These are phyloP conservation scores for Nestor notabilis DNA, from an alignment of 2,113 vertebrate species.

Conservation along the genomic window DNA sequence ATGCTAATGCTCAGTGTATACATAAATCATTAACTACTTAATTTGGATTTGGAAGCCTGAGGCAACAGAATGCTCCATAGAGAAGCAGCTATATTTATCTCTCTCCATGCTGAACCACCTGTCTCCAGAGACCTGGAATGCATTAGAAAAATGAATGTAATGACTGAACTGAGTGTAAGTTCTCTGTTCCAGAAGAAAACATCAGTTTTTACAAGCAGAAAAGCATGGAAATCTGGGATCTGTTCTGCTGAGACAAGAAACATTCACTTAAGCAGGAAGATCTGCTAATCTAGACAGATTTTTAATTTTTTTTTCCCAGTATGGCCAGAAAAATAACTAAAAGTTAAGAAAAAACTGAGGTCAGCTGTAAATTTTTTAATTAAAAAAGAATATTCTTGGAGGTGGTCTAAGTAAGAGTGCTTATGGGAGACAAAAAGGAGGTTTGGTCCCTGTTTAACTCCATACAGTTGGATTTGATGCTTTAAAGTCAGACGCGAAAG, in stretches of 20 bases:
- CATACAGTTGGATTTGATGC: background rate
- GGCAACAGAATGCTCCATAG: slow-evolving; percentile 34
- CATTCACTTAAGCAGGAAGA: background rate
- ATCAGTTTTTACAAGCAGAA: background rate
- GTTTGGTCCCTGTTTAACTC: background rate
- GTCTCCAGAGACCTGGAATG: slow-evolving; percentile 42
- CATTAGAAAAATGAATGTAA: slow-evolving; percentile 27
- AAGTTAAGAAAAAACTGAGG: background rate
- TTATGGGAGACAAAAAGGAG: background rate
- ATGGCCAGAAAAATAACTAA: background rate
- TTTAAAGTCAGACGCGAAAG: background rate
- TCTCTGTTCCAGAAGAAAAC: background rate
- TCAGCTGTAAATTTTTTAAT: background rate
- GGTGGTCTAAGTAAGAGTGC: background rate
- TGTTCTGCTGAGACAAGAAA: background rate
- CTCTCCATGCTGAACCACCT: slow-evolving; percentile 6
- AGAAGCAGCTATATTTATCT: slow-evolving; percentile 37
- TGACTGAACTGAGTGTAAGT: background rate
- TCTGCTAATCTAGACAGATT: background rate
- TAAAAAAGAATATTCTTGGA: background rate
- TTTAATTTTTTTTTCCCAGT: background rate
- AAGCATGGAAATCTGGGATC: background rate
- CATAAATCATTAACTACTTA: slow-evolving; percentile 67
- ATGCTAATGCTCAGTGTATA: slow-evolving; percentile 58
- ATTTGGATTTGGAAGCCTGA: slow-evolving; percentile 61